Evolutionary conservation across 2,797 vertebrate species (phyloP).

Genomic region (Arctocebus calabarensis): DNA sequence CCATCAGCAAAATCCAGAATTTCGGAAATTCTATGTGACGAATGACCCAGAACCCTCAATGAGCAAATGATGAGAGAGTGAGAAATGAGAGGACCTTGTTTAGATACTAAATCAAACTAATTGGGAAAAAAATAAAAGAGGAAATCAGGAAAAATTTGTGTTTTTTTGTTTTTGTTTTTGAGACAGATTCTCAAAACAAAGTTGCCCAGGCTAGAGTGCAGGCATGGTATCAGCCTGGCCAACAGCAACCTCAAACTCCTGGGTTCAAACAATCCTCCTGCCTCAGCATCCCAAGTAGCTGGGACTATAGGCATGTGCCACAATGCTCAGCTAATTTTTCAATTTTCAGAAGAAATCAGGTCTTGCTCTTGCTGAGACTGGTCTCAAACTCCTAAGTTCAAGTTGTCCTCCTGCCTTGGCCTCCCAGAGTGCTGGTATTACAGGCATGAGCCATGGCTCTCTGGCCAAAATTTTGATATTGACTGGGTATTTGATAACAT

Average conservation of each 20-base stretch:
- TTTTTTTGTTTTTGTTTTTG: background rate
- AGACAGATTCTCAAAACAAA: background rate
- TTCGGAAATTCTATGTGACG: slow-evolving; percentile 4
- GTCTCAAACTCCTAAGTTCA: no score
- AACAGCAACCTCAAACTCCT: no score
- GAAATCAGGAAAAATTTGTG: background rate
- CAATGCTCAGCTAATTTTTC: no score
- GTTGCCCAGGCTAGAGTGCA: background rate
- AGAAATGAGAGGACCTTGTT: background rate
- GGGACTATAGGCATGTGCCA: no score
- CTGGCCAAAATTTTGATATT: background rate
- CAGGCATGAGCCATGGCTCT: no score
- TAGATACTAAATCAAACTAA: background rate
- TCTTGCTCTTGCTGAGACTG: no score
- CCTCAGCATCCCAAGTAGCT: no score
- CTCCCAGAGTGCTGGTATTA: no score
- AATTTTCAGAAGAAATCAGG: no score
- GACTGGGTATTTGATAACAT: background rate
- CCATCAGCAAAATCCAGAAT: background rate
- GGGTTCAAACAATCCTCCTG: no score
- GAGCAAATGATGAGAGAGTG: background rate
- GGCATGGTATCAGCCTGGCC: no score
- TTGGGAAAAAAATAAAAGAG: background rate
- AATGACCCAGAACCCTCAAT: background rate
- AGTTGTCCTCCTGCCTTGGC: no score